Evolutionary conservation across 2,113 vertebrate genomes (phyloP), one percentile per base, ranked within the genome.

Genomic region (Oriolus oriolus): DNA sequence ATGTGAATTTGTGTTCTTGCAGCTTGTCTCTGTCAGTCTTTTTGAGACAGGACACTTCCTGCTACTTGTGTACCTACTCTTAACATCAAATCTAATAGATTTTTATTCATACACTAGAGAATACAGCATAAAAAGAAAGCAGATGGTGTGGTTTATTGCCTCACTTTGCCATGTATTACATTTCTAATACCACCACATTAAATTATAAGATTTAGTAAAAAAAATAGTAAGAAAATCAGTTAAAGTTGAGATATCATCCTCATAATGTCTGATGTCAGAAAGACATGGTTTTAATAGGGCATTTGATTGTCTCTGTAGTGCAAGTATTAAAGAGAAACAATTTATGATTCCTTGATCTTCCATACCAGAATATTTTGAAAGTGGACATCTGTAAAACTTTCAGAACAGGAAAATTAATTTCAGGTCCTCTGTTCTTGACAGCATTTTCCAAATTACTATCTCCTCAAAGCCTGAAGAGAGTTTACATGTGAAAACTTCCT

Each of bases 1-100:
- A 1, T 9, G 2, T 21, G 37, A 76, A 9, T 7, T 92, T 0
- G 0, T 37, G 8, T 20, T 71, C 14, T 59, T 2, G 0, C 19
- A 53, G 21, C 4, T 35, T 47, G 11, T 7, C 7, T 21, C 19
- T 37, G 5, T 35, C 26, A 0, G 3, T 66, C 4, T 41, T 11
- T 84, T 37, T 27, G 33, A 69, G 53, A 64, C 9, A 27, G 20
- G 11, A 28, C 19, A 5, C 2, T 69, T 76, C 6, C 13, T 47
- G 6, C 1, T 76, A 37, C 53, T 83, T 63, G 14, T 56, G n/a
- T 56, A 53, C 6, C 3, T 42, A 12, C 20, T 8, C 7, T 53
- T 45, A 60, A 35, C 10, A 49, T 8, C 37, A 10, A 31, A 52
- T 23, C 11, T 5, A 39, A 14, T 21, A 54, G 23, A 15, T 68